Conservation (phyloP, 2,113 vertebrate genomes). For the Melanerpes formicivorus region DNA sequence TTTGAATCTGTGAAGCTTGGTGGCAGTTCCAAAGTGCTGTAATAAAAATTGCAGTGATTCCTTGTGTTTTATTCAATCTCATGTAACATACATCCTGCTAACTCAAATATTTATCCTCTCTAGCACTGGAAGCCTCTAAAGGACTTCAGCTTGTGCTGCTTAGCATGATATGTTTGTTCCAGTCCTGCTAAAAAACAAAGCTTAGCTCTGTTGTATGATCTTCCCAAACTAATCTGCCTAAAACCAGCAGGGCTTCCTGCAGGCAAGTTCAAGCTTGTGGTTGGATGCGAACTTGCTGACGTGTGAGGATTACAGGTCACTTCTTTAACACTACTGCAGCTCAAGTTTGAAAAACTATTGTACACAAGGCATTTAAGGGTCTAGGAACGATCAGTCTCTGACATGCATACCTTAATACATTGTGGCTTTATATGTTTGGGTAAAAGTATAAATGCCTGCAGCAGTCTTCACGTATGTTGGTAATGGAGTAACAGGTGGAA, state of each 20-base stretch:
- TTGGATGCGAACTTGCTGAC: background rate
- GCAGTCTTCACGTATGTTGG: background rate
- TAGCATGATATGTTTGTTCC: background rate
- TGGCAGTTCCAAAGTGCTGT: background rate
- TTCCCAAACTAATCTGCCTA: background rate
- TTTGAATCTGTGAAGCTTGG: background rate
- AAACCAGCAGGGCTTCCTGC: background rate
- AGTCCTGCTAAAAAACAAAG: background rate
- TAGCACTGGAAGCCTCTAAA: background rate
- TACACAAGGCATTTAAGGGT: background rate
- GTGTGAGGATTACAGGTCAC: constrained; percentile 18
- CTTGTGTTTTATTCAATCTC: background rate
- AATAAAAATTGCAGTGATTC: background rate
- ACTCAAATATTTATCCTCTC: background rate
- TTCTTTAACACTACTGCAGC: background rate
- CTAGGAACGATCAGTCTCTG: background rate
- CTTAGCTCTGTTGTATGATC: background rate
- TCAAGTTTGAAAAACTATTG: background rate
- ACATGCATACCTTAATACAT: background rate
- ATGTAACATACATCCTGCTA: background rate
- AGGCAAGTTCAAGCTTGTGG: background rate
- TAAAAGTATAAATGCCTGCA: background rate
- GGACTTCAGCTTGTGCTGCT: background rate
- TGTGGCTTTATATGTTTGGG: background rate
- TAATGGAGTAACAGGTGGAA: background rate